Evolutionary conservation across 2,888 invertebrate species (phyloP).

Genomic region (Brachyptera risi): DNA sequence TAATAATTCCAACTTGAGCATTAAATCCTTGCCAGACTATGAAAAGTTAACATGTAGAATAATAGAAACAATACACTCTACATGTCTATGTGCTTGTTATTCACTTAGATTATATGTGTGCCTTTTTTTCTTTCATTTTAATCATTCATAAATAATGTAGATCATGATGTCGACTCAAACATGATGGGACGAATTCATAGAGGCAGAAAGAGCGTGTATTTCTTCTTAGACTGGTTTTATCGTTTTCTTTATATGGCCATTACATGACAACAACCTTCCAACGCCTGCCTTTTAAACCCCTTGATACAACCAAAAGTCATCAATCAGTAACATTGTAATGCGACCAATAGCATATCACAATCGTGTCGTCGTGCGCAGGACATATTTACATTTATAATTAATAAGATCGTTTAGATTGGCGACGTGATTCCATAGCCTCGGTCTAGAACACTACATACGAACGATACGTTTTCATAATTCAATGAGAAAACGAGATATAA

Average conservation of each 20-base stretch:
- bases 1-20: neutral
- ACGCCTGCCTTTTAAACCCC: conserved; percentile 23
- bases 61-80: neutral
- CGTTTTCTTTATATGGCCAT: conserved; percentile 23
- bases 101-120: neutral
- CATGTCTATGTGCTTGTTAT: neutral
- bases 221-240: conserved; percentile 22
- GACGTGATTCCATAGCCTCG: neutral
- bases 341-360: neutral
- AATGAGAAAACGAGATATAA: too few relatives aligned
- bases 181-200: conserved; percentile 17
- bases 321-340: conserved; percentile 23
- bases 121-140: neutral
- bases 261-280: conserved; percentile 22
- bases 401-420: neutral
- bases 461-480: too few relatives aligned
- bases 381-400: conserved; percentile 9
- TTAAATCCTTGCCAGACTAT: too few relatives aligned
- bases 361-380: neutral
- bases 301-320: conserved; percentile 17
- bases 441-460: too few relatives aligned
- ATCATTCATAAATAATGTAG: conserved; percentile 26
- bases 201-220: conserved; percentile 18
- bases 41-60: neutral
- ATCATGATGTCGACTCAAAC: conserved; percentile 19